Conservation (phyloP, 2,113 vertebrate species). For the Elanoides forficatus region DNA sequence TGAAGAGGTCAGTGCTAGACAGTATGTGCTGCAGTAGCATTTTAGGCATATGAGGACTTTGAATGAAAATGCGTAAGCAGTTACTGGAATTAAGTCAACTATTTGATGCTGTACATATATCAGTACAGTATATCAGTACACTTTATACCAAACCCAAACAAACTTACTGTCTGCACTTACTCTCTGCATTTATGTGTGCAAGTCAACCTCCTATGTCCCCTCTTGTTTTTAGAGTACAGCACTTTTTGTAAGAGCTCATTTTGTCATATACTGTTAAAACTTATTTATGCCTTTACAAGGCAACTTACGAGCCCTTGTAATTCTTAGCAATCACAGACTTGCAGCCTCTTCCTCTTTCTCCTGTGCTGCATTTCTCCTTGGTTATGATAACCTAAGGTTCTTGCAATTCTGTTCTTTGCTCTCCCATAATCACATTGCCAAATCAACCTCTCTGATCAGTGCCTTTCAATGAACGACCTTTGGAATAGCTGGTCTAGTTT, state of each 20-base stretch:
- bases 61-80: not conserved
- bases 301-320: not conserved
- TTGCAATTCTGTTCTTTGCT: not conserved
- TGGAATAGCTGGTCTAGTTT: conserved; percentile 29
- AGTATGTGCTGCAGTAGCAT: not conserved
- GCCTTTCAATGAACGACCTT: conserved; percentile 16
- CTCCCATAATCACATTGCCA: not conserved
- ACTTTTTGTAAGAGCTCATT: not conserved
- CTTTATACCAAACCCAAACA: not conserved
- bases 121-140: not conserved
- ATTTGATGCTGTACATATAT: not conserved
- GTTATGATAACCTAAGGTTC: not conserved
- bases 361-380: not conserved
- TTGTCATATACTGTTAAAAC: not conserved
- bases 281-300: not conserved
- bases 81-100: not conserved
- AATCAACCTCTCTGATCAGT: conserved; percentile 5
- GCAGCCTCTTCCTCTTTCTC: not conserved
- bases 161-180: not conserved
- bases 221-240: not conserved
- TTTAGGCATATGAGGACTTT: not conserved
- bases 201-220: not conserved
- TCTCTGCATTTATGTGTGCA: not conserved
- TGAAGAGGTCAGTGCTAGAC: not conserved
- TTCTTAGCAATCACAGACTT: not conserved